Conservation (phyloP, 2,888 invertebrate species). For the Bedellia somnulentella region DNA sequence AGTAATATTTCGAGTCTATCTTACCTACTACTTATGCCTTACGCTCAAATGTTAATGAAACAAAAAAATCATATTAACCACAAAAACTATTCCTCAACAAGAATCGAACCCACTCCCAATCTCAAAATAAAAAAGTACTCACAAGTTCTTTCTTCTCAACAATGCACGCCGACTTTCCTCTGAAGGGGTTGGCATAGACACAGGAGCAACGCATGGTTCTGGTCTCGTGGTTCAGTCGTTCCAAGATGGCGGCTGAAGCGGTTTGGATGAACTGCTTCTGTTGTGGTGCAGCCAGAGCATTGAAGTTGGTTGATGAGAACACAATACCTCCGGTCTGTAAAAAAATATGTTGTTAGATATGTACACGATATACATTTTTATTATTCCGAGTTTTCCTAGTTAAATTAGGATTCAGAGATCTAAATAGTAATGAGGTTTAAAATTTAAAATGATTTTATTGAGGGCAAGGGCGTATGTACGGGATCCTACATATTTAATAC, state of each 20-base stretch:
- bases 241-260: conserved; percentile 41
- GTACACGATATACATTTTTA: neutral
- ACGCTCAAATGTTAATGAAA: no score
- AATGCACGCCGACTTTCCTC: conserved; percentile 29
- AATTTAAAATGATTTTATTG: no score
- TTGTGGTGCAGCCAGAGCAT: conserved; percentile 50
- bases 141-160: conserved; percentile 39
- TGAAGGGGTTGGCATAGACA: conserved; percentile 25
- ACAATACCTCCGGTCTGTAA: conserved; percentile 65
- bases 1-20: no score
- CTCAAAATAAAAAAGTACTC: no score
- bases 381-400: neutral
- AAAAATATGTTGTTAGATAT: neutral
- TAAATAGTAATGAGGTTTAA: no score
- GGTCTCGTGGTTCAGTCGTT: conserved; percentile 28
- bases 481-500: no score
- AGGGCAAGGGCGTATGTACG: no score
- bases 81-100: no score
- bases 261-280: conserved; percentile 65
- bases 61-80: no score
- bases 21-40: no score
- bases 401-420: neutral
- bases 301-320: conserved; percentile 65
- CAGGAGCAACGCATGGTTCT: conserved; percentile 48
- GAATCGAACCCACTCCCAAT: no score